Evolutionary conservation across 2,113 vertebrate genomes (phyloP).

Genomic region (Leptobrachium leishanense): DNA sequence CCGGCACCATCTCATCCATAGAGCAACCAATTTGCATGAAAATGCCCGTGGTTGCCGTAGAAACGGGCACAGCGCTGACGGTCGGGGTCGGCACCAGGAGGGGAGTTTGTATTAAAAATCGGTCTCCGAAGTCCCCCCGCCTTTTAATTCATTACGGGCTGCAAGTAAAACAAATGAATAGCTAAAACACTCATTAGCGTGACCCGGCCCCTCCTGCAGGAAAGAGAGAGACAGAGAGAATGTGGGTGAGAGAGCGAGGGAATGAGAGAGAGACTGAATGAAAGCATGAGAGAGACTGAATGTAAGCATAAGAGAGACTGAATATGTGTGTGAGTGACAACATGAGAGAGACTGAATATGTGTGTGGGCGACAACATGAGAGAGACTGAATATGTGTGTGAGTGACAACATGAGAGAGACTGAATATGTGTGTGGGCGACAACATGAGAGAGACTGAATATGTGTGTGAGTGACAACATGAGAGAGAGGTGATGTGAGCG

Average conservation of each 20-base stretch:
- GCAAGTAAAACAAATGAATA: constrained; percentile 90
- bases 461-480: no score
- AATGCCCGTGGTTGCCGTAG: constrained; percentile 84
- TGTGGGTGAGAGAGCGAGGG: no score
- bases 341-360: background rate
- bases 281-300: background rate
- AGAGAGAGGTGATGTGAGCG: no score
- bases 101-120: constrained; percentile 87
- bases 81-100: constrained; percentile 82
- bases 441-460: no score
- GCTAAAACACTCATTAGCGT: constrained; percentile 89
- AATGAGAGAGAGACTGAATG: background rate
- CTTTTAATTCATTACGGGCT: constrained; percentile 85
- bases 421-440: no score
- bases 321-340: no score
- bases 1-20: constrained; percentile 78
- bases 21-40: constrained; percentile 83
- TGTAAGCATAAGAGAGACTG: no score
- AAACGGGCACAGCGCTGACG: constrained; percentile 80
- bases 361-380: background rate
- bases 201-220: constrained; percentile 61
- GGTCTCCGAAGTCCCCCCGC: constrained; percentile 79
- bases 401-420: no score
- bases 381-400: no score
- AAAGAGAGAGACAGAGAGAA: constrained; percentile 1